Evolutionary conservation across 1,140 invertebrate species (phyloP).

Genomic region (Brachionus rubens): DNA sequence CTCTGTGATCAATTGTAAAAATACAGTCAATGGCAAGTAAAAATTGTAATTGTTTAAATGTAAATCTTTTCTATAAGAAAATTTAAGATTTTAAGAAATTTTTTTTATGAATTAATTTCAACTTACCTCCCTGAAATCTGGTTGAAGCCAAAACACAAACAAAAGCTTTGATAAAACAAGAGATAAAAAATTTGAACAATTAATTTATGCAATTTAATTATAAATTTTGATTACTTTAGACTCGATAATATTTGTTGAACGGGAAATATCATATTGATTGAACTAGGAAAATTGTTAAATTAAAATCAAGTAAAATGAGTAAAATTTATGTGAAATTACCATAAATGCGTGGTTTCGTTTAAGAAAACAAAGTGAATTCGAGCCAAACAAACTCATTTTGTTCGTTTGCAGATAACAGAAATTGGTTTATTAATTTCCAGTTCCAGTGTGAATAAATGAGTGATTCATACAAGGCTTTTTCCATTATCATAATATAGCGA

Average conservation of each 20-base stretch:
- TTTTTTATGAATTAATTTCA: no score
- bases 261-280: slow-evolving; percentile 47
- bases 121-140: slow-evolving; percentile 46
- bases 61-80: slow-evolving; percentile 38
- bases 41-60: slow-evolving; percentile 44
- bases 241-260: slow-evolving; percentile 35
- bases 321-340: neutral
- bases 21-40: slow-evolving; percentile 45
- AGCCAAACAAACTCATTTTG: slow-evolving; percentile 42
- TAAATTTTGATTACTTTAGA: slow-evolving; percentile 13
- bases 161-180: slow-evolving; percentile 3
- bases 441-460: slow-evolving; percentile 42
- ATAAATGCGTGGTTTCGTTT: slow-evolving; percentile 41
- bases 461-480: slow-evolving; percentile 24
- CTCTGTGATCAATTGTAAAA: slow-evolving; percentile 41
- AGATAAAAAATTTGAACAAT: neutral
- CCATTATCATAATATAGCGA: slow-evolving; percentile 25
- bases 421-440: slow-evolving; percentile 42
- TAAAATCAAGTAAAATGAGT: no score
- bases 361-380: slow-evolving; percentile 11
- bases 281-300: neutral
- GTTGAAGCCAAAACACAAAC: slow-evolving; percentile 45
- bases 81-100: neutral
- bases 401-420: neutral
- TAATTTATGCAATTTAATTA: neutral